Evolutionary conservation across 2,888 invertebrate species (phyloP), one percentile per base, ranked within the genome.

Genomic region (Terebella lapidaria): DNA sequence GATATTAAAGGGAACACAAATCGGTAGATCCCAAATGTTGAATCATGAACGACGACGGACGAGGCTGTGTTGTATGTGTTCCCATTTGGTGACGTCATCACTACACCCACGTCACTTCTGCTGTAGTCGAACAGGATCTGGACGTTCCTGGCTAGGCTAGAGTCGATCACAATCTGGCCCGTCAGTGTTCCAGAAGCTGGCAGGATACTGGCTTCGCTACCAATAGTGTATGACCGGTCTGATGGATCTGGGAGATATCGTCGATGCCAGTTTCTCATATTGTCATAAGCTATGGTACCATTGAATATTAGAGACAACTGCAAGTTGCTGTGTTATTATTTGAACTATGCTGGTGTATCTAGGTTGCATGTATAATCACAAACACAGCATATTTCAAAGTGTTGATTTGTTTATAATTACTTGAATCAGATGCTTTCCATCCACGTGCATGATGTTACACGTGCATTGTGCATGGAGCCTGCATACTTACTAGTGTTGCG

Each of bases 131-230:
- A 59, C n/a, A 54, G 52, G 30, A 64, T 53, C 56, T 62, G 57
- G 10, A 72, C 72, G 58, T 72, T 69, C 27, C 68, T 67, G 1
- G 75, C 76, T 71, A 86, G 78, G 54, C 81, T 81, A 1, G 82
- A 79, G 61, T 85, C 85, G 60, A 86, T 69, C 63, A 83, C 81
- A 70, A 86, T 85, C 63, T 83, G 84, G 0, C 85, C 85, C 22
- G 63, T n/a, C n/a, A n/a, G n/a, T n/a, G n/a, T n/a, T n/a, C n/a
- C n/a, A n/a, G n/a, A n/a, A 27, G n/a, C 35, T 10, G 2, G 54
- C 22, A 18, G 29, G 18, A 30, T 30, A 1, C 35, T 27, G 1
- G 62, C 54, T n/a, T 49, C 22, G 28, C 64, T 64, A n/a, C 30
- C 5, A 18, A 64, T 29, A n/a, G 49, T 53, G 3, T 54, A 24